Evolutionary conservation across 2,888 invertebrate genomes (phyloP).

Genomic region (Clitarchus hookeri): DNA sequence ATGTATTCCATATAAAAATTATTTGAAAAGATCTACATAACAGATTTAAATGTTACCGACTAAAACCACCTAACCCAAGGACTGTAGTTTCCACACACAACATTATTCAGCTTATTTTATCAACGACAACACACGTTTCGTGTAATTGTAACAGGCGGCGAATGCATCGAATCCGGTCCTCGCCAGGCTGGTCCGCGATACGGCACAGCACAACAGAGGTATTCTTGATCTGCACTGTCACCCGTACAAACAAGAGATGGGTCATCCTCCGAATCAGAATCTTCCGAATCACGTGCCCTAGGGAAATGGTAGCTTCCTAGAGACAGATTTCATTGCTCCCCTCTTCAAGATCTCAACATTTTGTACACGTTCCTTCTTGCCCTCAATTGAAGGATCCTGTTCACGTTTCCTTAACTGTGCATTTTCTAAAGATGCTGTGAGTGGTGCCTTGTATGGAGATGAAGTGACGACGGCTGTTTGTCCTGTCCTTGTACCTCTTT

Average conservation of each 20-base stretch:
- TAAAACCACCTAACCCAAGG: neutral
- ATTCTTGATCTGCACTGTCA: constrained; percentile 11
- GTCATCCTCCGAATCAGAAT: neutral
- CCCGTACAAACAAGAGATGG: neutral
- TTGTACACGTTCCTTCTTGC: neutral
- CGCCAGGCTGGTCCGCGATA: constrained; percentile 26
- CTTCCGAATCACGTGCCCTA: neutral
- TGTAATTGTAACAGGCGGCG: constrained; percentile 24
- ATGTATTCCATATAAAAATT: too few relatives aligned
- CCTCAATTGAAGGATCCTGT: neutral
- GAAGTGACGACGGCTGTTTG: neutral
- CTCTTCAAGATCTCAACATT: neutral
- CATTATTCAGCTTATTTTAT: neutral
- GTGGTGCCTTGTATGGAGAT: neutral
- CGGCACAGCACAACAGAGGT: neutral
- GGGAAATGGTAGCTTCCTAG: neutral
- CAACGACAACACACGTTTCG: neutral
- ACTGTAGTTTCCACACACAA: neutral
- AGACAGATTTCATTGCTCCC: neutral
- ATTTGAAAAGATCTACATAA: too few relatives aligned
- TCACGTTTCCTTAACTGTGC: neutral
- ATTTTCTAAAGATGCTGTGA: neutral
- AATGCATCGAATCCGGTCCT: constrained; percentile 27
- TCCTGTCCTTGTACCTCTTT: neutral
- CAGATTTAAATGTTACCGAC: neutral